Conservation (phyloP, 2,888 invertebrate species). For the Zeuzera pyrina region DNA sequence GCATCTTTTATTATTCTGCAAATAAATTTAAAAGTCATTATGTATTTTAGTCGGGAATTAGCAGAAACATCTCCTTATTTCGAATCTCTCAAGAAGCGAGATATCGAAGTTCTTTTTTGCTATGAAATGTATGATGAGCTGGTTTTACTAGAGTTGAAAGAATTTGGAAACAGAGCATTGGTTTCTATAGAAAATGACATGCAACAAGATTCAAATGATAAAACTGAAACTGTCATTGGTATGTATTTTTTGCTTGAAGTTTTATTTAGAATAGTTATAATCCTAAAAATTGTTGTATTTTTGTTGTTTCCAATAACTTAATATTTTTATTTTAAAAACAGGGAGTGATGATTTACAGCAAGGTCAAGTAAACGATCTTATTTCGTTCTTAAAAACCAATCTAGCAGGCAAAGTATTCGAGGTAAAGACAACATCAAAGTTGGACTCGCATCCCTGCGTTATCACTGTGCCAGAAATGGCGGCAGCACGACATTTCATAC, state of each 20-base stretch:
- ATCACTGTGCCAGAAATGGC: constrained; percentile 98
- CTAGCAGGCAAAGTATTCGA: constrained; percentile 86
- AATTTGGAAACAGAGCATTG: constrained; percentile 83
- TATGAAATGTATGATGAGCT: constrained; percentile 98
- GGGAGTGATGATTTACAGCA: constrained; percentile 79
- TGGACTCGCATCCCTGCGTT: constrained; percentile 94
- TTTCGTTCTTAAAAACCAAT: constrained; percentile 83
- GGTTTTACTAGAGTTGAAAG: constrained; percentile 89
- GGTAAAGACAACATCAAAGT: constrained; percentile 86
- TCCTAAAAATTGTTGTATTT: no score
- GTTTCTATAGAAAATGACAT: constrained; percentile 96
- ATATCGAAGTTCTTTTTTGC: constrained; percentile 94
- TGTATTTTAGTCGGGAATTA: constrained; percentile 86
- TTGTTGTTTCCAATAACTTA: not conserved
- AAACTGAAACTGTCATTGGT: constrained; percentile 76
- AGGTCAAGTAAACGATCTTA: constrained; percentile 83
- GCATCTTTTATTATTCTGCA: no score
- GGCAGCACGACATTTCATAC: constrained; percentile 93
- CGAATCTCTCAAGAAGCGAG: constrained; percentile 90
- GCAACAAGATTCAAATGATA: constrained; percentile 77
- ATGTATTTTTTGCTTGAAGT: no score
- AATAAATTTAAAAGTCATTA: no score
- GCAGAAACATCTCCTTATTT: constrained; percentile 97
- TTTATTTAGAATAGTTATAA: no score
- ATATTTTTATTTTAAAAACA: constrained; percentile 18